These are phyloP conservation scores for Bufotes viridis DNA, from an alignment of 2,797 vertebrate species.

Conservation along the genomic window DNA sequence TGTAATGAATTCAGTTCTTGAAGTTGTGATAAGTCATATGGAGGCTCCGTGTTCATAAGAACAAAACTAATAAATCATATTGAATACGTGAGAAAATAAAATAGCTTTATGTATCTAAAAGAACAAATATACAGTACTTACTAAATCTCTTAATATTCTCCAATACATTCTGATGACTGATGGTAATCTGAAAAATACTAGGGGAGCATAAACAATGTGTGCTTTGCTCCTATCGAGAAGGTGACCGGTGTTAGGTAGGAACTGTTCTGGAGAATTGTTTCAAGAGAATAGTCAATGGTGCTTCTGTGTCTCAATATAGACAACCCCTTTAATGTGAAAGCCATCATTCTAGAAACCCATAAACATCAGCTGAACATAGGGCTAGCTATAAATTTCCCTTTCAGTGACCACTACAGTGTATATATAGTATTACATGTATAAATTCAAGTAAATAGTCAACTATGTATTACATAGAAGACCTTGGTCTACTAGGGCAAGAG, in stretches of 20 bases:
- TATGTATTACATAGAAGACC: too few species aligned
- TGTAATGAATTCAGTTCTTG: conserved; percentile 19
- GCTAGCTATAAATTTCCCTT: too few species aligned
- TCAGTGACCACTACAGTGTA: too few species aligned
- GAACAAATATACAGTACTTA: not conserved
- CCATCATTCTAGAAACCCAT: too few species aligned
- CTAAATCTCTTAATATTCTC: not conserved
- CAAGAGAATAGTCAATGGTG: too few species aligned
- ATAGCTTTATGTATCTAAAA: not conserved
- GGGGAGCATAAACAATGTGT: not conserved
- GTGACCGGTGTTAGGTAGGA: not conserved
- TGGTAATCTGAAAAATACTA: not conserved
- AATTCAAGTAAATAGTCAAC: too few species aligned
- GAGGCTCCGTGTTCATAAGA: not conserved
- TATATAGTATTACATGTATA: too few species aligned
- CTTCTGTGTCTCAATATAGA: too few species aligned
- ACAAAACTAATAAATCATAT: conserved; percentile 3
- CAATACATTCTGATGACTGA: not conserved
- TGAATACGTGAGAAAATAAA: not conserved
- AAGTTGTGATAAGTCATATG: not conserved
- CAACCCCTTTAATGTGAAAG: too few species aligned
- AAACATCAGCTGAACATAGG: too few species aligned
- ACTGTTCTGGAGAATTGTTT: too few species aligned
- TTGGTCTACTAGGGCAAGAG: too few species aligned
- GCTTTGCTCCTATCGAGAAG: not conserved